Evolutionary conservation across 2,113 vertebrate species (phyloP), one percentile per base, ranked within the genome.

Genomic region (Desmodus rotundus): DNA sequence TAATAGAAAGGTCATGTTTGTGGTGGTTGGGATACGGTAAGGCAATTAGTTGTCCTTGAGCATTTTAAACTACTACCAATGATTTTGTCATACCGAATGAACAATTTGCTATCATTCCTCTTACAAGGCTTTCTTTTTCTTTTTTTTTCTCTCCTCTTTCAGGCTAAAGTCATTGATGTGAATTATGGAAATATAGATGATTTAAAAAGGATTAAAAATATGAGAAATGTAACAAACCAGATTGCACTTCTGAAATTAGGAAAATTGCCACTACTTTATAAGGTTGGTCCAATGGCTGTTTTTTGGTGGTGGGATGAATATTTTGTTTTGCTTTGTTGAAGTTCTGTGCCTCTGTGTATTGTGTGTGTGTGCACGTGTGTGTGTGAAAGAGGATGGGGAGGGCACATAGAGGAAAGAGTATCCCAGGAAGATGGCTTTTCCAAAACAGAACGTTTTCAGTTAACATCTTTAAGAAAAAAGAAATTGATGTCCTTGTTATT

Each of bases 221-320:
- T 94, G 87, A 98, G 98, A 96, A 99, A 99, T 0, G 93, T 98
- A 91, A 99, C 99, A 96, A 98, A 98, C 97, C 99, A 98, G 98
- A 99, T 99, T 92, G 99, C 99, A 74, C 98, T 99, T 85, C 90
- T 99, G 97, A 99, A 99, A 98, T 98, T 99, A 2, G 99, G 99
- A 97, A 98, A 98, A 88, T 98, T 98, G 13, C 99, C 99, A 82
- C 97, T 99, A 94, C 98, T 99, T 26, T 99, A 99, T 97, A 99
- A 99, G 99, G 99, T 99, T 92, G 96, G 98, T 98, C 45, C 20
- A 87, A 87, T 43, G 2, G 17, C 28, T 93, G 0, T 76, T 91
- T 50, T 63, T 31, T 26, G 20, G 13, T 93, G 45, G 36, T 52
- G 54, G 12, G 11, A 20, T 89, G 10, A 70, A 52, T 73, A 7